phyloP scores from a whole-genome alignment of 2,888 invertebrate species.

The Athalia cordata region DNA sequence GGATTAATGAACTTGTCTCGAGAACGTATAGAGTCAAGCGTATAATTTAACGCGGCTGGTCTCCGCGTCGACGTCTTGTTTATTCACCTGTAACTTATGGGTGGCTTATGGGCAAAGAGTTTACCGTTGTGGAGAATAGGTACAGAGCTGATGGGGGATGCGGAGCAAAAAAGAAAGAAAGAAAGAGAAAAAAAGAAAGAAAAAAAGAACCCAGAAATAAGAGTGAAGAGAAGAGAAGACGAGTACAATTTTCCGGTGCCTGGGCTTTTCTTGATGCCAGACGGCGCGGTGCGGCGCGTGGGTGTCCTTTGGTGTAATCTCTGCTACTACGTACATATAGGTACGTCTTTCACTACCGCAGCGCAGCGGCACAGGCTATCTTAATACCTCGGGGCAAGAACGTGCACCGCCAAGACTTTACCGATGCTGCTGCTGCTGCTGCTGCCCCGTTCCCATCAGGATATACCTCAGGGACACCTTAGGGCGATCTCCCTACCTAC shows the following conservation, averaged over 20 bases:
- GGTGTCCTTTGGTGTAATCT: slow-evolving; percentile 33
- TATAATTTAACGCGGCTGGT: background rate
- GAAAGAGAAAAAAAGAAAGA: background rate
- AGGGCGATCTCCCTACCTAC: background rate
- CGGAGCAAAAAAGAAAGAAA: background rate
- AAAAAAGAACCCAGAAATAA: background rate
- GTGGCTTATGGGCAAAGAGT: slow-evolving; percentile 16
- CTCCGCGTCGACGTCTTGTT: slow-evolving; percentile 22
- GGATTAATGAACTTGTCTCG: slow-evolving; percentile 13
- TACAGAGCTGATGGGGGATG: background rate
- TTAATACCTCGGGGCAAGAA: too few relatives aligned
- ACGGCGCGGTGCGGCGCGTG: slow-evolving; percentile 10
- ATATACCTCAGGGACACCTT: slow-evolving; percentile 44
- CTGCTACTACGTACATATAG: slow-evolving; percentile 10
- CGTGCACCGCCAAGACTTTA: too few relatives aligned
- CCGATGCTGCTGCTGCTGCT: background rate
- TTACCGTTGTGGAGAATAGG: background rate
- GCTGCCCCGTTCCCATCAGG: background rate
- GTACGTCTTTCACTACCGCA: too few relatives aligned
- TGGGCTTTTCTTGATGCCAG: slow-evolving; percentile 34
- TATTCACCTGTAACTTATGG: slow-evolving; percentile 40
- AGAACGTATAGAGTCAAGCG: background rate
- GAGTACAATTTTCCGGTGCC: slow-evolving; percentile 40
- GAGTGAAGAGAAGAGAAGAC: background rate
- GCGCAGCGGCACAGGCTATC: too few relatives aligned